Evolutionary conservation across 2,113 vertebrate genomes (phyloP), one percentile per base, ranked within the genome.

Genomic region (Heterochromis multidens): DNA sequence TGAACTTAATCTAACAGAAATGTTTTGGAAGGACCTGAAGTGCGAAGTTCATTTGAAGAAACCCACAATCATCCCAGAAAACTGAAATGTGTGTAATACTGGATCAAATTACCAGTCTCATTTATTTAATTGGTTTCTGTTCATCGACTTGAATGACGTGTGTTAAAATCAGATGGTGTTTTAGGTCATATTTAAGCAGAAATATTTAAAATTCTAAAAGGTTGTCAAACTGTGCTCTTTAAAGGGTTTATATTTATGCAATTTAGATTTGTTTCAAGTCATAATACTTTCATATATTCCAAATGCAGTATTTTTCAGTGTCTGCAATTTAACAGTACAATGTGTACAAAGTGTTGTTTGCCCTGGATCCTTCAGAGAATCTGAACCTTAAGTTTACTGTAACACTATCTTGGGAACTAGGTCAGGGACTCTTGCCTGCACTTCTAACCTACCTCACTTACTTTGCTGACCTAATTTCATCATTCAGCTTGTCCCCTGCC

Each of bases 381-480:
- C 7, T 6, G n/a, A 65, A 58, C 25, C 11, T 29, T 61, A 27
- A n/a, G 31, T 29, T 82, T 37, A 29, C n/a, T 46, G 59, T 59
- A 67, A 60, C 35, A 31, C 37, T 46, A 29, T 85, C 23, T 37
- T 72, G n/a, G 60, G 79, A 85, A 88, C 65, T 80, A 43, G 87
- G 79, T 79, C 78, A 82, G 58, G 46, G 58, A 76, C 85, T 86
- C 79, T 65, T 80, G 29, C 84, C 49, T 33, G 76, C 65, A 70
- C 54, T 82, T 58, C 60, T 74, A 61, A 54, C 65, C 61, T 70
- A 25, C 56, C 81, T 65, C 46, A 5, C 74, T 88, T 80, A 87
- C 86, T 82, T 84, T 77, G 5, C 80, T 70, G 85, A 74, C 83
- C 89, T 83, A 83, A 90, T 87, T 92, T 87, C 58, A 77, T 74